phyloP scores from a whole-genome alignment of 2,113 vertebrate species.

The Arizona elegans region DNA sequence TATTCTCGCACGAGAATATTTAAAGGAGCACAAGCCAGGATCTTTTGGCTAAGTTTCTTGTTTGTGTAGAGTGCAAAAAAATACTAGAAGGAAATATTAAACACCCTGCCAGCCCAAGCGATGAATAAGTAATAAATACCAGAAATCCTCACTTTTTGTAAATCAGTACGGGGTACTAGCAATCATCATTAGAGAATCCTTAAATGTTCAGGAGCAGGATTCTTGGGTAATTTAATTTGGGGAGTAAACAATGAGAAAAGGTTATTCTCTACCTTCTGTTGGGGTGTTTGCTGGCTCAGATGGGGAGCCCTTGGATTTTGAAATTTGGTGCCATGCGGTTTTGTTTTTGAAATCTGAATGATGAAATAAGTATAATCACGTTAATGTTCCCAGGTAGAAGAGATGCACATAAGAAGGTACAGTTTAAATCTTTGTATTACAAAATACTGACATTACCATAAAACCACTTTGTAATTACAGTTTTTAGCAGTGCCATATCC shows the following conservation, averaged over 20 bases:
- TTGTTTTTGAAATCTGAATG: background rate
- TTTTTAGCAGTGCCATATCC: background rate
- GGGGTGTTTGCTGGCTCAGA: background rate
- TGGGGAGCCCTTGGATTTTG: background rate
- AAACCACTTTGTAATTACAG: background rate
- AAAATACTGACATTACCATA: background rate
- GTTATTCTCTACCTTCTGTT: background rate
- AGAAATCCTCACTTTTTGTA: background rate
- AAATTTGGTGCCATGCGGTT: background rate
- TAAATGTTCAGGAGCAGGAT: background rate
- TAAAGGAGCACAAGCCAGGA: background rate
- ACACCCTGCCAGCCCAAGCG: background rate
- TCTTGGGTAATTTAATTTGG: background rate
- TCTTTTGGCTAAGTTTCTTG: background rate
- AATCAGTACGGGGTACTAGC: background rate
- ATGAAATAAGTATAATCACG: background rate
- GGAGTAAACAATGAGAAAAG: background rate
- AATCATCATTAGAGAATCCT: background rate
- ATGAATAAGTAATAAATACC: background rate
- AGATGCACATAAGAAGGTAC: background rate
- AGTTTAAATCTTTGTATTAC: background rate
- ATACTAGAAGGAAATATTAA: background rate
- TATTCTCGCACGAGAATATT: background rate
- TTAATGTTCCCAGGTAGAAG: background rate
- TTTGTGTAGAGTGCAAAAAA: background rate